Conservation (phyloP, 2,113 vertebrate genomes). For the Brevimyrus niger region DNA sequence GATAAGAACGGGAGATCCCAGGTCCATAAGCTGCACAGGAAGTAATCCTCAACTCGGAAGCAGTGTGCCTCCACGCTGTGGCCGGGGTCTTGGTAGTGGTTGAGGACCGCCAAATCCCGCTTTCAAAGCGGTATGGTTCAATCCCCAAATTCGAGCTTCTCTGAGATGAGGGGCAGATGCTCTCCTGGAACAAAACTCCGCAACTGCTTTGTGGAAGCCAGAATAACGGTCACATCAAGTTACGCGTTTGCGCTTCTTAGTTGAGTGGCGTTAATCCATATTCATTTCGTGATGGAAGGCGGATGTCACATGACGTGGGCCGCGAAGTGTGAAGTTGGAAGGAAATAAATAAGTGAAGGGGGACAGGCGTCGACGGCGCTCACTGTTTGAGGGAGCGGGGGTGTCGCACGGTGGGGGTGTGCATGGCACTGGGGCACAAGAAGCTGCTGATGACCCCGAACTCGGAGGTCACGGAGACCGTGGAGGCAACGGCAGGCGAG, state of each 20-base stretch:
- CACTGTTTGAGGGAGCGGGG: conserved; percentile 70
- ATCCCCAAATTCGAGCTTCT: neutral
- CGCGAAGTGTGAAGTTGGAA: neutral
- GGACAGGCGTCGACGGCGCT: conserved; percentile 29
- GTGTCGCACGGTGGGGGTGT: conserved; percentile 59
- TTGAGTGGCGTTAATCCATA: neutral
- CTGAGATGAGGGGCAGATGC: neutral
- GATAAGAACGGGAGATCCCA: neutral
- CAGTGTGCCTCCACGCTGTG: neutral
- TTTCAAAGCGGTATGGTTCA: neutral
- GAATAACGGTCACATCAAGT: neutral
- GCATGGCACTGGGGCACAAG: conserved; percentile 53
- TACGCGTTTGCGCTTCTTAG: neutral
- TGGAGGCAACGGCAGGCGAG: conserved; percentile 38
- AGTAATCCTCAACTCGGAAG: neutral
- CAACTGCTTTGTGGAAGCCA: no score
- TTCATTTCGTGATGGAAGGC: neutral
- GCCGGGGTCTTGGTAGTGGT: neutral
- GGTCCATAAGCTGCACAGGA: conserved; percentile 11
- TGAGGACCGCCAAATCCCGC: neutral
- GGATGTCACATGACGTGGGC: neutral
- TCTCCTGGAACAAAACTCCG: neutral
- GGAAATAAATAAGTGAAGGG: conserved; percentile 19
- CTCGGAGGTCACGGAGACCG: conserved; percentile 63
- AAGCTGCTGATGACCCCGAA: conserved; percentile 71